Evolutionary conservation across 1,140 invertebrate genomes (phyloP).

Genomic region (Aricia agestis): DNA sequence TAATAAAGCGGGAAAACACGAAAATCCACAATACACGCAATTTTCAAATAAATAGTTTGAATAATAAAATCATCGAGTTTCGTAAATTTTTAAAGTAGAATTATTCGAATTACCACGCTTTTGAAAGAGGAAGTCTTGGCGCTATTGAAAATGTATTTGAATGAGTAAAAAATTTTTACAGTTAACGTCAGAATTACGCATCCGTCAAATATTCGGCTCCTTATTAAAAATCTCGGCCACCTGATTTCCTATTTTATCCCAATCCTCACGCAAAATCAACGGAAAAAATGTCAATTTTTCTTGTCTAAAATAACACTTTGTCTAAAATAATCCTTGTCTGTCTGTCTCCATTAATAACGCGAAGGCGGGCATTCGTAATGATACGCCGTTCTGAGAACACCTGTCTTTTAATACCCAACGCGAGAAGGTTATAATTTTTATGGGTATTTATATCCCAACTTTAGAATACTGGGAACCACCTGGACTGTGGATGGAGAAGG

Average conservation of each 20-base stretch:
- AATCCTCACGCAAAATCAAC: neutral
- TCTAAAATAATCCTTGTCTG: neutral
- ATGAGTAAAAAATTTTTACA: too few relatives aligned
- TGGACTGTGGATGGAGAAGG: constrained; percentile 8
- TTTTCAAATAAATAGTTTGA: neutral
- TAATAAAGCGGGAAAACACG: neutral
- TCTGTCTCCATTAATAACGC: constrained; percentile 1
- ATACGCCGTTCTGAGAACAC: constrained; percentile 13
- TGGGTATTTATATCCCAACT: neutral
- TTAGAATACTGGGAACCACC: constrained; percentile 18
- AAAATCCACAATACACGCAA: neutral
- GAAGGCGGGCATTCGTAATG: constrained; percentile 1
- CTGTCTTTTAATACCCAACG: constrained; percentile 7
- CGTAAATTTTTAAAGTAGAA: neutral
- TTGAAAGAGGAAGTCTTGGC: too few relatives aligned
- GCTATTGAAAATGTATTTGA: too few relatives aligned
- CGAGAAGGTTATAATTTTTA: neutral
- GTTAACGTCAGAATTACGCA: too few relatives aligned
- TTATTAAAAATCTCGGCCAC: too few relatives aligned
- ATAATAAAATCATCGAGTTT: neutral
- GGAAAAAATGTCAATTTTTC: neutral
- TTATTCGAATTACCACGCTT: too few relatives aligned
- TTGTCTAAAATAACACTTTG: neutral
- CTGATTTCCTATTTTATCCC: too few relatives aligned
- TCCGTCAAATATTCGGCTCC: too few relatives aligned